Conservation (phyloP, 2,888 invertebrate genomes). For the Drosophila prolongata region DNA sequence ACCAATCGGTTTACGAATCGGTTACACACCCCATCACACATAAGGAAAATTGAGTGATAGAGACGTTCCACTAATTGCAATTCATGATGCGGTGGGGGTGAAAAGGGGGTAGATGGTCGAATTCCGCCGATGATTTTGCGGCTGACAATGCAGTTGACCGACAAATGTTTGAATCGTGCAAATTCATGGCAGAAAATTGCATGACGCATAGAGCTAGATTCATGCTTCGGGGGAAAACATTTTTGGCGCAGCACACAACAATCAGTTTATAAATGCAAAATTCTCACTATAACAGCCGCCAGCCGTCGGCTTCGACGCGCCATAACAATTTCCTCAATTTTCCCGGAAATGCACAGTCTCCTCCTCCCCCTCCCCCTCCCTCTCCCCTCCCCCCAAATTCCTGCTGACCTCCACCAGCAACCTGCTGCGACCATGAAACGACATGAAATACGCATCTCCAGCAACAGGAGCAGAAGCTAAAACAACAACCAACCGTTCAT, state of each 20-base stretch:
- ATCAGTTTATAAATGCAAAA: conserved; percentile 77
- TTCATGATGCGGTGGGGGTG: conserved; percentile 21
- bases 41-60: conserved; percentile 25
- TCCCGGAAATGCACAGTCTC: conserved; percentile 28
- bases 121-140: conserved; percentile 13
- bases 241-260: conserved; percentile 57
- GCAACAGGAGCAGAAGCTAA: conserved; percentile 22
- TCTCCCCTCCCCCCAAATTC: not conserved
- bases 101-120: not conserved
- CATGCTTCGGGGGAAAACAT: conserved; percentile 20
- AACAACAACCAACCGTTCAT: conserved; percentile 47
- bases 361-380: too few species aligned
- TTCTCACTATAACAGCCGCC: conserved; percentile 73
- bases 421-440: conserved; percentile 25
- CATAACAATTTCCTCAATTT: conserved; percentile 61
- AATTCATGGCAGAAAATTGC: conserved; percentile 30
- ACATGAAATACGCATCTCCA: conserved; percentile 45
- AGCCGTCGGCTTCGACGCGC: conserved; percentile 36
- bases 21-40: conserved; percentile 22
- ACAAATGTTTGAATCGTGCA: conserved; percentile 61
- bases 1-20: conserved; percentile 65
- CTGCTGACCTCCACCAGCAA: not conserved
- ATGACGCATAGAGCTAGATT: conserved; percentile 44
- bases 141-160: conserved; percentile 40
- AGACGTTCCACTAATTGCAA: conserved; percentile 30